A percentile compares a stretch with the other conserved stretches of the same genome.
phyloP scores from a whole-genome alignment of 1,140 invertebrate genomes.

The Lucilia sericata region DNA sequence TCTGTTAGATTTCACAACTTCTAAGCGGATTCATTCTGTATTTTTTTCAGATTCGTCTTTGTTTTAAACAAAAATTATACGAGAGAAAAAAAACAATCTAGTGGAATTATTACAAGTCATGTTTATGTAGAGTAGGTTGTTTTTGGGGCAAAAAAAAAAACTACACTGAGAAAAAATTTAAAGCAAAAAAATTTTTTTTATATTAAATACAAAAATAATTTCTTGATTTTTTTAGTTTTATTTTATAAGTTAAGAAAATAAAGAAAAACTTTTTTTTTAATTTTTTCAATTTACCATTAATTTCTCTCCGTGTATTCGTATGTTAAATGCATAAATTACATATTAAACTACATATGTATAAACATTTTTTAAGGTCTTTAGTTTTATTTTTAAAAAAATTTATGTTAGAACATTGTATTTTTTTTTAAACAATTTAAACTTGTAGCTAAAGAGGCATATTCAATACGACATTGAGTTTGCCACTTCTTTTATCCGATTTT shows the following conservation, averaged over 20 bases:
- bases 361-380: neutral
- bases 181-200: too few relatives aligned
- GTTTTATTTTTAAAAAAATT: neutral
- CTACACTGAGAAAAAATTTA: neutral
- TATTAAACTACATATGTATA: neutral
- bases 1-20: neutral
- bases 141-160: neutral
- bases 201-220: too few relatives aligned
- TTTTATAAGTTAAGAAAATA: too few relatives aligned
- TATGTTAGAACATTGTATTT: neutral
- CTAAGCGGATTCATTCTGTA: neutral
- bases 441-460: too few relatives aligned
- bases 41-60: neutral
- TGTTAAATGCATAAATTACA: neutral
- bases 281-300: too few relatives aligned
- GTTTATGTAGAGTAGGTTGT: neutral
- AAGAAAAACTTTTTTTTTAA: too few relatives aligned
- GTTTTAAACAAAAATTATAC: neutral
- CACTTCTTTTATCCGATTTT: too few relatives aligned
- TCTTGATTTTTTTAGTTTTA: too few relatives aligned
- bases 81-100: neutral
- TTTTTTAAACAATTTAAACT: neutral
- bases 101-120: constrained; percentile 12
- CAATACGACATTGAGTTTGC: too few relatives aligned
- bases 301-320: neutral